Base-by-base conservation (phyloP, 2,888 invertebrate genomes). In the Eristalinus aeneus region DNA sequence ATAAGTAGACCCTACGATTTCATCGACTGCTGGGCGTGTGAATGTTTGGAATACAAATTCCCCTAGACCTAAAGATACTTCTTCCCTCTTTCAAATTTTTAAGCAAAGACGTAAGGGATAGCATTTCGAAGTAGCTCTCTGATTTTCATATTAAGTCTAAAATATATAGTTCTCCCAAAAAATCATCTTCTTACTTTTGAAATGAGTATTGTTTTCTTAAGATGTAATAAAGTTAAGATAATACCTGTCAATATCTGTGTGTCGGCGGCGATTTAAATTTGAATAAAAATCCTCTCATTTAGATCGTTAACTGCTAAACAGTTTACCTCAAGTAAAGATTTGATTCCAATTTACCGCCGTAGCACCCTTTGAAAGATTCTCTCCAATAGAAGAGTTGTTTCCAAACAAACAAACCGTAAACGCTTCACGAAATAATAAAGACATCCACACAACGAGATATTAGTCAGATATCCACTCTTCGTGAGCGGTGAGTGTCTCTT, bases 321-420 rank as follows among this genome's bases (percentile, higher is more conserved):
- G 53, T 16, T 12, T 36, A 61, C 68, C 75, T 64, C 64, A 69
- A 76, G 58, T 64, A 36, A 23, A 23, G 56, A 23, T 22, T 12
- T 82, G 46, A 82, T 86, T 53, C 67, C 60, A 31, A 78, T 86
- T 86, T 82, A 86, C 69, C 72, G 31, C 71, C 73, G 74, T 9
- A 72, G 76, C 73, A 65, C 72, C 72, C 63, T 69, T 60, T 61
- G 27, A 36, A n/a, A 16, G 46, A 16, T 16, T 46, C 8, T 16
- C 8, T 20, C 20, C 69, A 77, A 20, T 11, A 56, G 56, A 69
- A 73, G 56, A 32, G 34, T 67, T 82, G 81, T 86, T 81, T 86
- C 54, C 82, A 74, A 86, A 82, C 78, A 86, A 86, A 86, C 82
- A 80, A 74, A 80, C 86, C 77, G 73, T 67, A 77, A 86, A 86